These are phyloP conservation scores for Fregata magnificens DNA, from an alignment of 2,113 vertebrate genomes.

Conservation along the genomic window DNA sequence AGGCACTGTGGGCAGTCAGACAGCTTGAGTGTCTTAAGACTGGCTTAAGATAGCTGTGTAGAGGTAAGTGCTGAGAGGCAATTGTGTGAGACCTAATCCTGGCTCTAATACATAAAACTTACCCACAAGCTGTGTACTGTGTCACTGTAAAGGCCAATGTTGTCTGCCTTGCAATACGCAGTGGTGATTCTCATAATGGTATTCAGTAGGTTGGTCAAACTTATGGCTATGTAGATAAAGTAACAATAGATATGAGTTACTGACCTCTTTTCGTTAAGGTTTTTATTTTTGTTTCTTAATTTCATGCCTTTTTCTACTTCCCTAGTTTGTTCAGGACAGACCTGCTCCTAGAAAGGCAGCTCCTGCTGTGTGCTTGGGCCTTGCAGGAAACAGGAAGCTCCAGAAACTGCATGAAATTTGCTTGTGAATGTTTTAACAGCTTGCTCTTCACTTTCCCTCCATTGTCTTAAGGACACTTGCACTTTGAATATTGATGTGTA, in stretches of 20 bases:
- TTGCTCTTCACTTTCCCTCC: neutral
- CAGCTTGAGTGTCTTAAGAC: neutral
- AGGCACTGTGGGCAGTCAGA: neutral
- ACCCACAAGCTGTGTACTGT: rapidly evolving
- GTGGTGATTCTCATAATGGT: neutral
- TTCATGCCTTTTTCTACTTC: neutral
- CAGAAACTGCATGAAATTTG: neutral
- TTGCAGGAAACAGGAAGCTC: neutral
- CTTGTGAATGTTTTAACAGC: neutral
- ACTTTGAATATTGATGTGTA: neutral
- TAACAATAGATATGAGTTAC: neutral
- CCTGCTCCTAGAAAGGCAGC: neutral
- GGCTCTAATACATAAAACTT: neutral
- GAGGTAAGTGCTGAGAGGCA: neutral
- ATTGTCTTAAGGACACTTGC: neutral
- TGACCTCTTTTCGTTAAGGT: neutral
- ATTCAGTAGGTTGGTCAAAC: neutral
- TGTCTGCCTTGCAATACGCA: neutral
- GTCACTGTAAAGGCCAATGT: neutral
- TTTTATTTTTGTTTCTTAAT: neutral
- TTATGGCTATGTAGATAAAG: rapidly evolving
- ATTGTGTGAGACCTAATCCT: neutral
- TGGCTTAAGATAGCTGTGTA: neutral
- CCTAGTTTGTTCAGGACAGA: neutral
- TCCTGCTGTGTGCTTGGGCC: neutral